Base-by-base conservation (phyloP, 1,140 invertebrate genomes). In the Heliothis subflexa region DNA sequence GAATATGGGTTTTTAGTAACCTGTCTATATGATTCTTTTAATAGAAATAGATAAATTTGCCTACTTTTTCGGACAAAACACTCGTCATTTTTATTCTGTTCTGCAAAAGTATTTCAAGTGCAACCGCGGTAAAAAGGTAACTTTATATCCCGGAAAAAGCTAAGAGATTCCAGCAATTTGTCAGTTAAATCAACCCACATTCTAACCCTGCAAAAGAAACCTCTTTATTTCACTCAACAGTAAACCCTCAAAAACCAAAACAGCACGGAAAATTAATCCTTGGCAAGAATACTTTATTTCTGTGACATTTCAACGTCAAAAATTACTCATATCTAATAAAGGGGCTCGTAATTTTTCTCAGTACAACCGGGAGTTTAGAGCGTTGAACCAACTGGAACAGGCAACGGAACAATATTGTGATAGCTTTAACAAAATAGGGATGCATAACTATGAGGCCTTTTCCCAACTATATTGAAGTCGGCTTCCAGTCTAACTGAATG, bases 321-420 rank as follows among this genome's bases (percentile, higher is more conserved):
- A 77, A 77, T 77, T 77, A 77, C 62, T 77, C 74, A 66, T 16
- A 47, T 49, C 28, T 77, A 77, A 77, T 77, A 66, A 55, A 77
- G 74, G 40, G 47, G 18, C 2, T 13, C 12, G 49, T 68, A 68
- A 55, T 77, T 77, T 77, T 77, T 77, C 62, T 77, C 73, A 64
- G 59, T 25, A 64, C 45, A 75, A 78, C 50, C 40, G 14, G 33
- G 33, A 40, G 9, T 5, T 40, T 40, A 9, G 33, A 40, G 33
- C 33, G 33, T 40, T 16, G 70, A 18, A 49, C 10, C 16, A 45
- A 72, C 33, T 40, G 33, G 33, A 40, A 40, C 33, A 3, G 5
- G 4, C 33, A 40, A n/a, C n/a, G n/a, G n/a, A n/a, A n/a, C n/a
- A n/a, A n/a, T n/a, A n/a, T n/a, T n/a, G n/a, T n/a, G n/a, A n/a